phyloP scores from a whole-genome alignment of 2,113 vertebrate species.

The Helogale parvula region DNA sequence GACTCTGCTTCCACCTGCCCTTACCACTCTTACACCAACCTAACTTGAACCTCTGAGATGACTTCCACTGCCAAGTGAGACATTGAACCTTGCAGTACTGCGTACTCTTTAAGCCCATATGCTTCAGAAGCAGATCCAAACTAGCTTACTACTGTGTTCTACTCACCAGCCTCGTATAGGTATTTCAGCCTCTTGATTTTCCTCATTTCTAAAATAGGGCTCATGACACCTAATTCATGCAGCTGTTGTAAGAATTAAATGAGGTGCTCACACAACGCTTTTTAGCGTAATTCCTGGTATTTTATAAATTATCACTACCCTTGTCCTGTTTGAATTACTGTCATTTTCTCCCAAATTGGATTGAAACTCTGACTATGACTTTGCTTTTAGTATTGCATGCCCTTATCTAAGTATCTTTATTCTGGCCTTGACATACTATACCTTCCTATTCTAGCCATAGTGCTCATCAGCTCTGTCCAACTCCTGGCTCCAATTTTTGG shows the following conservation, averaged over 20 bases:
- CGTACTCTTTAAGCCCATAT: neutral
- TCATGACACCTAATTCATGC: neutral
- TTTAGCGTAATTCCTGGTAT: neutral
- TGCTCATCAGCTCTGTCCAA: neutral
- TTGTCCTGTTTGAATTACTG: neutral
- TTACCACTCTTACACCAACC: neutral
- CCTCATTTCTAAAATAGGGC: neutral
- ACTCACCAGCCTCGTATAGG: neutral
- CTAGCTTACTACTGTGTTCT: neutral
- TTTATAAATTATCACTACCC: neutral
- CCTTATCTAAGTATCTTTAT: neutral
- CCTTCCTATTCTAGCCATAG: neutral
- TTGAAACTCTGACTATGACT: neutral
- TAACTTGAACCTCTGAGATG: neutral
- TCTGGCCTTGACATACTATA: neutral
- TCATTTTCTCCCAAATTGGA: neutral
- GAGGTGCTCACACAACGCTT: neutral
- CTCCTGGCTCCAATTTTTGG: neutral
- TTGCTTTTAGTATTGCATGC: neutral
- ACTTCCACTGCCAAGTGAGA: neutral
- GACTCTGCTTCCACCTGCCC: neutral
- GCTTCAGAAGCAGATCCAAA: neutral
- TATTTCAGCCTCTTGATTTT: neutral
- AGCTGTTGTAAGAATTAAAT: neutral
- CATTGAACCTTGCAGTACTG: neutral